These are phyloP conservation scores for Darwinula stevensoni DNA, from an alignment of 2,888 invertebrate genomes.

Conservation along the genomic window DNA sequence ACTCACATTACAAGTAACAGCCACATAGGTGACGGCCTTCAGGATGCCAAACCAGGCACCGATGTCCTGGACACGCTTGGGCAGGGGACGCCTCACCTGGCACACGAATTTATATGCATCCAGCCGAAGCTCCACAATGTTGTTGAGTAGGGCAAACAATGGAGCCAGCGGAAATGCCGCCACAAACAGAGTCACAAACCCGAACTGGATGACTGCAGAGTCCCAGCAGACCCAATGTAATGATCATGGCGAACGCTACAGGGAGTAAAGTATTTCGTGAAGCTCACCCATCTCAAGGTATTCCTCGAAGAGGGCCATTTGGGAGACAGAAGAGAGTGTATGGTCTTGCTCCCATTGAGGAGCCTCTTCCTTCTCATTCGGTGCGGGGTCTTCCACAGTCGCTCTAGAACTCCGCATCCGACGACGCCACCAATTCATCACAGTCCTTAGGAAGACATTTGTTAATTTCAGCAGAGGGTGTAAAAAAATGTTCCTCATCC, in stretches of 20 bases:
- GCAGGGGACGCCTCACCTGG: conserved; percentile 57
- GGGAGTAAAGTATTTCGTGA: neutral
- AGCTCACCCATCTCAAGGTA: conserved; percentile 84
- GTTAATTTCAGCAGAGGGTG: neutral
- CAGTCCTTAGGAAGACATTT: conserved; percentile 33
- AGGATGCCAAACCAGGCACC: conserved; percentile 77
- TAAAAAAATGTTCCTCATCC: conserved; percentile 1
- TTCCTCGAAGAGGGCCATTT: conserved; percentile 74
- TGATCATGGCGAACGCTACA: no score
- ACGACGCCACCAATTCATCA: conserved; percentile 60
- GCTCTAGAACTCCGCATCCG: neutral
- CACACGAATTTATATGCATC: conserved; percentile 96
- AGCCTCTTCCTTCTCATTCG: neutral
- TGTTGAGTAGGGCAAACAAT: conserved; percentile 74
- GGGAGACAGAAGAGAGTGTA: conserved; percentile 59
- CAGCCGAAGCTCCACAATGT: conserved; percentile 65
- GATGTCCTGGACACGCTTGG: conserved; percentile 68
- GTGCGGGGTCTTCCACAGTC: neutral
- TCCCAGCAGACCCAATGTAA: no score
- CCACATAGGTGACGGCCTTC: conserved; percentile 62
- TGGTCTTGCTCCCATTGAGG: conserved; percentile 76
- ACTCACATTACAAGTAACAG: conserved; percentile 51
- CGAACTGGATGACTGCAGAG: conserved; percentile 90
- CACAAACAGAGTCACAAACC: conserved; percentile 86
- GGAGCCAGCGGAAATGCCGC: no score